Percentiles rank a stretch among this genome's conserved stretches.
These are phyloP conservation scores for Drosophila yooni DNA, from an alignment of 2,888 invertebrate species.

Conservation along the genomic window DNA sequence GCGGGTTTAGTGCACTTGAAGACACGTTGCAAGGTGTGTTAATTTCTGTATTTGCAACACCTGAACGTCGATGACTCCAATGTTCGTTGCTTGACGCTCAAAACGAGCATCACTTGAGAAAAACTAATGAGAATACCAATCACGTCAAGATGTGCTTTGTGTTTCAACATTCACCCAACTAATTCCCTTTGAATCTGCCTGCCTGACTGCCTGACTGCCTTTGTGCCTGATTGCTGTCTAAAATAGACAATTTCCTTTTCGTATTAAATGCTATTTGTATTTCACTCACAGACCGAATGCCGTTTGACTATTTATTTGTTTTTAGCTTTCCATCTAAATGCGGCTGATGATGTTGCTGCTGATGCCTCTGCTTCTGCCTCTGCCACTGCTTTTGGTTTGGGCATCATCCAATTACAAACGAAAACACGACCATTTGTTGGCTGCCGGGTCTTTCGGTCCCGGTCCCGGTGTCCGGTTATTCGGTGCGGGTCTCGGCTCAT, in stretches of 20 bases:
- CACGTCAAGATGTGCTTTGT: conserved; percentile 22
- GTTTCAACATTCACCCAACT: conserved; percentile 47
- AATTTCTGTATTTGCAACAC: conserved; percentile 47
- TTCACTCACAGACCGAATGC: conserved; percentile 73
- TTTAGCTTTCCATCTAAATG: conserved; percentile 51
- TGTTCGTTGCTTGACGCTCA: conserved; percentile 25
- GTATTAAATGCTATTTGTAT: conserved; percentile 80
- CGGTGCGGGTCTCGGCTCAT: conserved; percentile 20
- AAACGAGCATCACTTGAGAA: conserved; percentile 35
- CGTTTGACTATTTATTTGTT: conserved; percentile 79
- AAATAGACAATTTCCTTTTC: conserved; percentile 80
- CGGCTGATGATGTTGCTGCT: conserved; percentile 1
- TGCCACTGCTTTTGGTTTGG: background rate
- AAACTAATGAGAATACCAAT: conserved; percentile 58
- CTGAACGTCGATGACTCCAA: conserved; percentile 2
- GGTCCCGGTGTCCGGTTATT: conserved; percentile 17
- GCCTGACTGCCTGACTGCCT: conserved; percentile 20
- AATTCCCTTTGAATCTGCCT: conserved; percentile 68
- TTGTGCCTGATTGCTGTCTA: conserved; percentile 42
- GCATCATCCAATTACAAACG: conserved; percentile 74
- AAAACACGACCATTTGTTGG: conserved; percentile 13
- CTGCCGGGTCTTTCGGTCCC: conserved; percentile 13
- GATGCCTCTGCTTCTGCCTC: background rate
- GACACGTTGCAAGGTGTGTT: conserved; percentile 40
- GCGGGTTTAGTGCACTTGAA: conserved; percentile 43